Base-by-base conservation (phyloP, 1,140 invertebrate genomes). In the Neomicropteryx cornuta region DNA sequence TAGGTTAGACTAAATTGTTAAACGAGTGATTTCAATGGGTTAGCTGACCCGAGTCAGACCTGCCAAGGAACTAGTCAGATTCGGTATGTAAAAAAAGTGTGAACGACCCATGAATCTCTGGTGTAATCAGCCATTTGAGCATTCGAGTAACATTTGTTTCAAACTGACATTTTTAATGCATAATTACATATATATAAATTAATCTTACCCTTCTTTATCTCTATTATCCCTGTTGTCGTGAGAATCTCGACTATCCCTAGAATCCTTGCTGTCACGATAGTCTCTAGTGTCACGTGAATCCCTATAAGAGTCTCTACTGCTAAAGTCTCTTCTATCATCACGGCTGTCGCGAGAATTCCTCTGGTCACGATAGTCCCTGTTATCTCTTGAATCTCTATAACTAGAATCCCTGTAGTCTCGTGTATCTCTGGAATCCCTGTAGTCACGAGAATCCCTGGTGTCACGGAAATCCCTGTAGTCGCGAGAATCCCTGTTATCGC, bases 381-480 rank as follows among this genome's bases (percentile, higher is more conserved):
- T 37, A 13, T 45, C 41, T 27, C 24, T 40, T 11, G 22, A 17
- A 21, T 44, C 46, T 33, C 30, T 41, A 13, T 33, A 18, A 5
- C 38, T 38, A 11, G 17, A 30, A 31, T n/a, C n/a, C n/a, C n/a
- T n/a, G 19, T 44, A 39, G 36, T 55, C 53, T 38, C 53, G 56
- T 3, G 47, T 41, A 16, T 60, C 57, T 13, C 50, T 48, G 31
- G 50, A 47, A 18, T 62, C 58, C 18, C 51, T 53, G 4, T 56
- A 55, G 42, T 61, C 56, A 14, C 56, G 58, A 18, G 50, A 42
- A 29, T 61, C 60, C 36, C 52, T 49, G 45, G 60, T 31, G 18
- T 37, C 33, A 31, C 40, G 18, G 31, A 49, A 47, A 18, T 62
- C 58, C 18, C 51, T 53, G 4, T 56, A 55, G 42, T 61, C 56